Evolutionary conservation across 2,113 vertebrate species (phyloP).

Genomic region (Zosterops lateralis): DNA sequence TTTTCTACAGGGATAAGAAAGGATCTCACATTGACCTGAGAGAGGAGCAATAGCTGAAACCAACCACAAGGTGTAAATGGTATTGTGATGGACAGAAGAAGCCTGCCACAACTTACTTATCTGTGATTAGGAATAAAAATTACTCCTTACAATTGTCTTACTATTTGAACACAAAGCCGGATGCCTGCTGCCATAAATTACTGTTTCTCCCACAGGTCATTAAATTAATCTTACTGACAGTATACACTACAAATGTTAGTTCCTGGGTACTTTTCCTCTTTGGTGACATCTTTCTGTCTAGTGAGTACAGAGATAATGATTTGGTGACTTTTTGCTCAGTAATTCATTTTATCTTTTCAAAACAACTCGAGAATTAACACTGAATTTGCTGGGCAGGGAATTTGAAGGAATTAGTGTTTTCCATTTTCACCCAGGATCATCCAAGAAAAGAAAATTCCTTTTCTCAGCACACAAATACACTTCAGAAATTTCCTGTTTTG

Average conservation of each 20-base stretch:
- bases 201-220: background rate
- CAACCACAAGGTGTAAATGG: background rate
- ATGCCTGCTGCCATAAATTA: background rate
- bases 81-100: background rate
- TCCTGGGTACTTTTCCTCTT: background rate
- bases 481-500: background rate
- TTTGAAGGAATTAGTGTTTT: background rate
- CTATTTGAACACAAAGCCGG: background rate
- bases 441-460: background rate
- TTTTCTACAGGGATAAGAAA: background rate
- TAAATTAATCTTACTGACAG: background rate
- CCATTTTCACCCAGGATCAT: background rate
- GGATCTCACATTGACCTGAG: background rate
- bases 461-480: accelerated
- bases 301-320: background rate
- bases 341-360: background rate
- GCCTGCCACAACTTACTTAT: background rate
- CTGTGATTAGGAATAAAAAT: background rate
- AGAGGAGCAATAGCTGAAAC: background rate
- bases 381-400: background rate
- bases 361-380: background rate
- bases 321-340: background rate
- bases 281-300: background rate
- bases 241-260: background rate
- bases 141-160: background rate